Conservation (phyloP, 1,140 invertebrate species). For the Orchestia grillus region DNA sequence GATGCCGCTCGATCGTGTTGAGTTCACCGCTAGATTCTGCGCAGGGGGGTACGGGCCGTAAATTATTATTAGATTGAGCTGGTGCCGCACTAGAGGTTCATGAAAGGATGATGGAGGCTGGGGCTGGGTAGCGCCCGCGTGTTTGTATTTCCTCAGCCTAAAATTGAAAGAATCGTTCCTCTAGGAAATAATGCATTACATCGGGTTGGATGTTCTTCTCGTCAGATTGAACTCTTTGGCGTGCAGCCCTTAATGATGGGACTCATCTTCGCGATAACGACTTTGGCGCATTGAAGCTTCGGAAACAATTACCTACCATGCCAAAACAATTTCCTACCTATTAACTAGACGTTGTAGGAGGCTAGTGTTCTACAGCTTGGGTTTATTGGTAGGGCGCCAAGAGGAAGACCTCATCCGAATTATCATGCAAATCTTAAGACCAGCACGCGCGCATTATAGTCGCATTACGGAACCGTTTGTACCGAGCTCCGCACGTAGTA, state of each 20-base stretch:
- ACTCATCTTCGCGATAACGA: constrained; percentile 4
- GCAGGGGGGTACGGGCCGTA: constrained; percentile 18
- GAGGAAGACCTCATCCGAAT: constrained; percentile 7
- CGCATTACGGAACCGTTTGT: constrained; percentile 33
- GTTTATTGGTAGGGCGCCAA: background rate
- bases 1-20: constrained; percentile 35
- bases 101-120: background rate
- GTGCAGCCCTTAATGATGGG: constrained; percentile 2
- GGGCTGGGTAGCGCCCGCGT: background rate
- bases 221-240: background rate
- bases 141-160: background rate
- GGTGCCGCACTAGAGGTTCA: background rate
- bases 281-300: background rate
- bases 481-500: constrained; percentile 7
- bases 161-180: background rate
- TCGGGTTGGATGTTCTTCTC: background rate
- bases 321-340: constrained; percentile 48
- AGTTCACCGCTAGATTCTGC: background rate
- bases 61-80: constrained; percentile 13
- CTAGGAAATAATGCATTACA: background rate
- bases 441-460: constrained; percentile 46
- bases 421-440: constrained; percentile 27
- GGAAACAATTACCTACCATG: constrained; percentile 40
- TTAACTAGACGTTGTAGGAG: constrained; percentile 14
- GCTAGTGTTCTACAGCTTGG: background rate